Evolutionary conservation across 2,888 invertebrate species (phyloP), one percentile per base, ranked within the genome.

Genomic region (Nemoura dubitans): DNA sequence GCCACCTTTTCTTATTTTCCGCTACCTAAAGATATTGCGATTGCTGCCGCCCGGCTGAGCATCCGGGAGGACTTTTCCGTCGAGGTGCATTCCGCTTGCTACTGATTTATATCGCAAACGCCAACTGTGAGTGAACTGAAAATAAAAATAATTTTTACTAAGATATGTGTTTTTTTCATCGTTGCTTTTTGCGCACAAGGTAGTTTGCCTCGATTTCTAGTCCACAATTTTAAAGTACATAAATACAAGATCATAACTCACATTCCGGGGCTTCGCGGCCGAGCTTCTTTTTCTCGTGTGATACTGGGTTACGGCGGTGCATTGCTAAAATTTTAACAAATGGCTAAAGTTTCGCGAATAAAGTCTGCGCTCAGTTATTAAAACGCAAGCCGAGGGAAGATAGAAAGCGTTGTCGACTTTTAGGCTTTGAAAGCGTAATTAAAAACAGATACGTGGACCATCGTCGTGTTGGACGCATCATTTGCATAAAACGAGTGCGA

Each of bases 11-110:
- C n/a, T 84, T 10, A 84, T 84, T 14, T 84, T 76, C 29, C 43
- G 84, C 26, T 84, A 84, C 27, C 29, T 84, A 84, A 84, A 84
- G 76, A 84, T 84, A 76, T 27, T 84, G 16, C 76, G 43, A 26
- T 21, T 76, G 14, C 27, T 76, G 43, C 43, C 43, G n/a, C 86
- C 80, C 0, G 86, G 77, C 10, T 77, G 83, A 29, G 1, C 26
- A 25, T 76, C 21, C 16, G 59, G 59, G 59, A 59, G 21, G 14
- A 59, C 6, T 7, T 59, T 59, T 16, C 59, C 59, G 59, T 21
- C 59, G 59, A 59, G 59, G 2, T 59, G 16, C 59, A 59, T 59
- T 59, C 59, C 59, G 59, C 59, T 59, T 59, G 36, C 36, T 10
- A 36, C 36, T 36, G 36, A 36, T 36, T 36, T 36, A 3, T 36